Conservation (phyloP, 2,888 invertebrate species). For the Drosophila pseudotalamancana region DNA sequence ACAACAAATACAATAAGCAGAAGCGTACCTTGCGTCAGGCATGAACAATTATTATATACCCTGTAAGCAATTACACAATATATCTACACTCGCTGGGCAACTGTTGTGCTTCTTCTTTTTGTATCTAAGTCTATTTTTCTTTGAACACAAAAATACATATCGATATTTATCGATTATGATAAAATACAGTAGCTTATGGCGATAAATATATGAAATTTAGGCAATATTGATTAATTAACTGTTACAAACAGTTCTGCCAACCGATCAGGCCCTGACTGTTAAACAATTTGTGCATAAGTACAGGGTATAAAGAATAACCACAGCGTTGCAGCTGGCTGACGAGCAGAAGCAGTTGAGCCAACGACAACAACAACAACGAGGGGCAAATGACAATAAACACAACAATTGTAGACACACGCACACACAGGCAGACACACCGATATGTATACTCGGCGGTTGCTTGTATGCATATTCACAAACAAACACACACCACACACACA, state of each 20-base stretch:
- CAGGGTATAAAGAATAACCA: slow-evolving; percentile 25
- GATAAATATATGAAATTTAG: too few species aligned
- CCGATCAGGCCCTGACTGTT: background rate
- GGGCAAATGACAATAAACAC: slow-evolving; percentile 54
- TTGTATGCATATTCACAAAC: slow-evolving; percentile 36
- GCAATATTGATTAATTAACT: too few species aligned
- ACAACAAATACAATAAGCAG: slow-evolving; percentile 24
- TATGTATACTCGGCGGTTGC: slow-evolving; percentile 29
- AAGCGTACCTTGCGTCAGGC: background rate
- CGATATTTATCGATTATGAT: background rate
- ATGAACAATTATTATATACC: background rate
- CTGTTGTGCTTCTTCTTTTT: too few species aligned
- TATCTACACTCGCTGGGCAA: too few species aligned
- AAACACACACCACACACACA: slow-evolving; percentile 9
- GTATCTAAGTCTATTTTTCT: too few species aligned
- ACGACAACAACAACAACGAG: slow-evolving; percentile 33
- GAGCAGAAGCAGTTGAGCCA: slow-evolving; percentile 29
- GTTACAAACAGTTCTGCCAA: background rate
- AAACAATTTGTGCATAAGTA: slow-evolving; percentile 5
- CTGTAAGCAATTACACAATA: background rate
- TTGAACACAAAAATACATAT: too few species aligned
- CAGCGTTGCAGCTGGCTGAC: slow-evolving; percentile 34
- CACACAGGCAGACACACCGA: slow-evolving; percentile 9
- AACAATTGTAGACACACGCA: slow-evolving; percentile 40
- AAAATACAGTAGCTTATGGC: too few species aligned